Base-by-base conservation (phyloP, 2,888 invertebrate genomes). In the Rhabditoides inermis region DNA sequence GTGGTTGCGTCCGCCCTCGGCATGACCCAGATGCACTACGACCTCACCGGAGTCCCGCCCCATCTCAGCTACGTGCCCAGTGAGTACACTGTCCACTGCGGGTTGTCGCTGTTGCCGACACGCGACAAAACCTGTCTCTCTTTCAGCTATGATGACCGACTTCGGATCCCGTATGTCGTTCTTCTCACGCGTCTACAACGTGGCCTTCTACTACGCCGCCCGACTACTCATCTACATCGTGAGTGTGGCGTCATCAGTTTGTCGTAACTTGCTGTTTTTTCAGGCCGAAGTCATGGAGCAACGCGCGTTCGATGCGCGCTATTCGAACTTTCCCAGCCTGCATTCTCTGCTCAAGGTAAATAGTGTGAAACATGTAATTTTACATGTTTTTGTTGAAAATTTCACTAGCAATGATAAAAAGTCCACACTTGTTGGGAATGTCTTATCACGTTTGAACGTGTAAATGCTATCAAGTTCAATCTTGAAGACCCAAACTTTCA, bases 21-120 rank as follows among this genome's bases (percentile, higher is more conserved):
- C 26, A 55, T 58, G 50, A 58, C 55, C 1, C 42, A 45, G n/a
- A 51, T 51, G 2, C 58, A 58, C 32, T 51, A 56, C 27, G 53
- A 56, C 28, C 26, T 58, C 4, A 23, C 53, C 10, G 53, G 52
- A 20, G 10, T 58, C 3, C 35, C 46, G 4, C 27, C 49, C 3
- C 44, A 49, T 6, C 45, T 58, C n/a, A 58, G 58, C 51, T 49
- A 53, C 42, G 52, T 55, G 7, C 58, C 58, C 22, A 45, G 56
- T 56, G 10, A 2, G 42, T 32, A 12, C 40, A 6, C 15, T 5
- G 4, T 42, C 3, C 25, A 42, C 7, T 23, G 20, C 18, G 25
- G 4, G 18, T 22, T 42, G 18, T 18, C 25, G 1, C 20, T 40
- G 1, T n/a, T 20, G 39, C 10, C 40, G 40, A 15, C 10, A n/a